Conservation (phyloP, 2,888 invertebrate species). For the Fragum fragum region DNA sequence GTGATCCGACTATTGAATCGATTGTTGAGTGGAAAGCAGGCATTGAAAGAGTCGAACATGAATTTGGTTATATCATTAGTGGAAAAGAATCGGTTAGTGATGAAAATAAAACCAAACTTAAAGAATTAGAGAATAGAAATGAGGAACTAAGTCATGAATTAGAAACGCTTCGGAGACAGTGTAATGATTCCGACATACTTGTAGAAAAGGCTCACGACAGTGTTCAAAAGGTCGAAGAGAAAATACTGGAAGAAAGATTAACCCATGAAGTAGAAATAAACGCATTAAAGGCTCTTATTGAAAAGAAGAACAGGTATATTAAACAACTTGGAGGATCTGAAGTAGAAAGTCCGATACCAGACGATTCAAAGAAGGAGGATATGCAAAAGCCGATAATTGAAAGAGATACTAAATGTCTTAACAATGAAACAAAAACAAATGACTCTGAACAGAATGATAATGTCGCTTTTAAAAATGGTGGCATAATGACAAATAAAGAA, state of each 20-base stretch:
- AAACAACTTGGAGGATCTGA: constrained; percentile 19
- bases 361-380: neutral
- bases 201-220: constrained; percentile 28
- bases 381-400: neutral
- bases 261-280: constrained; percentile 61
- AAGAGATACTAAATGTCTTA: too few species aligned
- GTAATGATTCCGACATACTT: neutral
- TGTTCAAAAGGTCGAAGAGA: constrained; percentile 54
- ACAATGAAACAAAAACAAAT: neutral
- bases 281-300: constrained; percentile 47
- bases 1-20: constrained; percentile 30
- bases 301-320: constrained; percentile 38
- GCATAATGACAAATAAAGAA: neutral
- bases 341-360: constrained; percentile 10
- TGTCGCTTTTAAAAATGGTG: neutral
- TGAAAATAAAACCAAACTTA: constrained; percentile 19
- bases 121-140: constrained; percentile 31
- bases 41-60: constrained; percentile 16
- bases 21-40: constrained; percentile 47
- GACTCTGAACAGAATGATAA: neutral
- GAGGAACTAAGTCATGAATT: constrained; percentile 23
- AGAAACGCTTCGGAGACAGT: constrained; percentile 12
- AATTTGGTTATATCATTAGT: constrained; percentile 22
- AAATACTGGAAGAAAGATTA: constrained; percentile 53
- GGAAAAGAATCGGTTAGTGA: constrained; percentile 2